Evolutionary conservation across 2,888 invertebrate genomes (phyloP).

Genomic region (Penaeus monodon): DNA sequence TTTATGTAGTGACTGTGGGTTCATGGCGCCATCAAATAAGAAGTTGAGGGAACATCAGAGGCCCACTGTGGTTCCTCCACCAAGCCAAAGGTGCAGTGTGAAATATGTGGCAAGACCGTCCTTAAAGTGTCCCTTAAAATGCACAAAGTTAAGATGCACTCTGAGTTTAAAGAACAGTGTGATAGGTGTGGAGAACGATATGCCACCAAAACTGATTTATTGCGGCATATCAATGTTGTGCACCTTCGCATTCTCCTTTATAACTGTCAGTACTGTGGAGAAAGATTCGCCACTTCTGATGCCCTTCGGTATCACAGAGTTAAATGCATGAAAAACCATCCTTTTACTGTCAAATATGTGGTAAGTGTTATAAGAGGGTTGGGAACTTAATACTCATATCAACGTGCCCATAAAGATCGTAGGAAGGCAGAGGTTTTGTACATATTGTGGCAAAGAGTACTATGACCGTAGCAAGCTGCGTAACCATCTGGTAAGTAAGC

Average conservation of each 20-base stretch:
- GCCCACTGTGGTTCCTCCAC: conserved; percentile 65
- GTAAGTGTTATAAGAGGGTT: conserved; percentile 64
- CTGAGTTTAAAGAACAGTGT: conserved; percentile 65
- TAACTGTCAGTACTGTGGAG: conserved; percentile 63
- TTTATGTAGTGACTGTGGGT: conserved; percentile 64
- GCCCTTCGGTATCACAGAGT: conserved; percentile 64
- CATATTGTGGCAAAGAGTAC: conserved; percentile 64
- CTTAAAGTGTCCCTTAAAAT: conserved; percentile 64
- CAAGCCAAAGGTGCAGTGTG: conserved; percentile 65
- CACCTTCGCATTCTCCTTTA: conserved; percentile 63
- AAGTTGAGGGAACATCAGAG: conserved; percentile 64
- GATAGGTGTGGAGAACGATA: conserved; percentile 64
- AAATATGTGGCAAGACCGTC: conserved; percentile 65
- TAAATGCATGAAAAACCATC: conserved; percentile 64
- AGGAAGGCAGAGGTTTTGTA: conserved; percentile 64
- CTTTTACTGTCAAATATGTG: conserved; percentile 64
- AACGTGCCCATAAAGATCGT: conserved; percentile 64
- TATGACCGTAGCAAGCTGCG: conserved; percentile 65
- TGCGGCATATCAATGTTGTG: conserved; percentile 64
- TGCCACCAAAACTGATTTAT: conserved; percentile 64
- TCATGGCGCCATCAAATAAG: conserved; percentile 64
- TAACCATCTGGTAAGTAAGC: conserved; percentile 65
- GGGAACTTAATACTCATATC: conserved; percentile 65
- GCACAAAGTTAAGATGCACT: conserved; percentile 65
- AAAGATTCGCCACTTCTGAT: conserved; percentile 63